Evolutionary conservation across 1,140 invertebrate genomes (phyloP).

Genomic region (Drosophila nigrodunni): DNA sequence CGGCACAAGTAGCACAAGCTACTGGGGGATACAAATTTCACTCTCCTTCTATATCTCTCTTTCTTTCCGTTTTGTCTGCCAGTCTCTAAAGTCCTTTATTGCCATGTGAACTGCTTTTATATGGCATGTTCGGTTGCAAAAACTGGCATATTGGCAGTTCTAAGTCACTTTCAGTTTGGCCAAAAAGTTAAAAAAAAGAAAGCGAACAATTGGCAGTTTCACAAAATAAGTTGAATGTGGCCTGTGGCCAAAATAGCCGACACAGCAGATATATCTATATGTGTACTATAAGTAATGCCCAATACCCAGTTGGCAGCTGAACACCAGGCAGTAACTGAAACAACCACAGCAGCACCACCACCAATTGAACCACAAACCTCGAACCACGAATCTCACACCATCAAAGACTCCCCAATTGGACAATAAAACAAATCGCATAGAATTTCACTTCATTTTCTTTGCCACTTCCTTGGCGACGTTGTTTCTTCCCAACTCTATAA

Average conservation of each 20-base stretch:
- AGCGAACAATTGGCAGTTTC: constrained; percentile 75
- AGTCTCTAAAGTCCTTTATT: constrained; percentile 8
- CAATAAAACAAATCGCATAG: constrained; percentile 81
- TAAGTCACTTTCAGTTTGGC: constrained; percentile 41
- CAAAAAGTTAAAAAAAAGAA: constrained; percentile 41
- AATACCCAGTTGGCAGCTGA: constrained; percentile 68
- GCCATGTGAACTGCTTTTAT: constrained; percentile 1
- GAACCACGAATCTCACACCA: constrained; percentile 11
- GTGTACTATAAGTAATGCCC: constrained; percentile 61
- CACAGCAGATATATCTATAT: constrained; percentile 60
- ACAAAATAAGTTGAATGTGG: constrained; percentile 64
- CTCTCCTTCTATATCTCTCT: constrained; percentile 2
- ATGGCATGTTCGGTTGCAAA: constrained; percentile 1
- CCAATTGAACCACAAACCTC: constrained; percentile 14
- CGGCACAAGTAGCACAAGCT: constrained; percentile 40
- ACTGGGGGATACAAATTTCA: constrained; percentile 1
- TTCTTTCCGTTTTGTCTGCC: not conserved
- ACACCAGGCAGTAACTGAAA: constrained; percentile 29
- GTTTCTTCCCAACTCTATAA: constrained; percentile 27
- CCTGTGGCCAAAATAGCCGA: constrained; percentile 57
- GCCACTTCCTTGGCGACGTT: constrained; percentile 17
- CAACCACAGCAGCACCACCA: constrained; percentile 26
- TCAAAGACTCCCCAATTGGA: constrained; percentile 45
- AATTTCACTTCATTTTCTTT: constrained; percentile 67
- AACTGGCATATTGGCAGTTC: constrained; percentile 33